Base-by-base conservation (phyloP, 2,113 vertebrate species). In the Phylloscopus whistleri region DNA sequence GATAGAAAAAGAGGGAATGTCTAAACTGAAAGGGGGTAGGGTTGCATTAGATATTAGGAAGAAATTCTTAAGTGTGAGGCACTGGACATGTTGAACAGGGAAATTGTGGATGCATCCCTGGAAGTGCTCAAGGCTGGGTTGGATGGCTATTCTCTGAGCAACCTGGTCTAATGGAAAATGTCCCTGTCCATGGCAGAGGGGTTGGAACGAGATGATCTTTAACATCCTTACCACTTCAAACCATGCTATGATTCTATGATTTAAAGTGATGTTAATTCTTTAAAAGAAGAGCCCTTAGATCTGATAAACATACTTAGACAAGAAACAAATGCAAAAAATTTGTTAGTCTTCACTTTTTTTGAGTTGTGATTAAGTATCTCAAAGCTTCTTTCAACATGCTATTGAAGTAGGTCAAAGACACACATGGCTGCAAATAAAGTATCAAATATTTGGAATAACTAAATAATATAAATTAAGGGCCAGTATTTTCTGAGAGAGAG, bases 211-310 rank as follows among this genome's bases (percentile, higher is more conserved):
- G 37, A 59, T 21, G 16, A 41, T 39, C 16, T 39, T 68, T 53
- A 39, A 68, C 0, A 0, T 39, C 28, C 18, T 9, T 39, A 16
- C 39, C 7, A 30, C 39, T 11, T 26, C 46, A 60, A 75, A 60
- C 3, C 6, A 35, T 35, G 48, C 21, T 12, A 7, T 21, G 20
- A 12, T 53, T 75, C 53, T 39, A 6, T 1, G 4, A 22, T 15
- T 60, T 35, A 70, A 66, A 87, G 48, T 19, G 0, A 35, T 49
- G 30, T 19, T 63, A 8, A 9, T 53, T 64, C 11, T 89, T 53
- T 66, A 7, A 64, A 69, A 27, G 46, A 80, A 66, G 19, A 70
- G 14, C 16, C 49, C 7, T 59, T 43, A 33, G 23, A 51, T 70
- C 10, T 70, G 35, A 35, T 4, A 46, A 72, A 27, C 7, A 31